Conservation (phyloP, 2,113 vertebrate genomes). For the Alligator sinensis region DNA sequence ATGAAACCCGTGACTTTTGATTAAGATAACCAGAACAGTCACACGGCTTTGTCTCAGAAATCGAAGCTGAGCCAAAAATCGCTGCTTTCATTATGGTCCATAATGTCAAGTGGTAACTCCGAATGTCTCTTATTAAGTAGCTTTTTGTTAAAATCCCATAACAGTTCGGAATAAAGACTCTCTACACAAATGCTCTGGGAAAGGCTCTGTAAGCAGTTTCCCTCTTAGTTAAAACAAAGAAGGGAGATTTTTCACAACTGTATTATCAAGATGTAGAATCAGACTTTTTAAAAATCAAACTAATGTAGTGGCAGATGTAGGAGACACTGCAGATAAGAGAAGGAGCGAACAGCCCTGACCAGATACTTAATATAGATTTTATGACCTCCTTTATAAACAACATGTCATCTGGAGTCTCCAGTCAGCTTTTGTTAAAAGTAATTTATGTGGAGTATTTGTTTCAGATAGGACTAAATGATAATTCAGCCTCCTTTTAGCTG, state of each 20-base stretch:
- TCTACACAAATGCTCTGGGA: not conserved
- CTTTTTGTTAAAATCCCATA: not conserved
- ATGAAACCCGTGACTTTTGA: not conserved
- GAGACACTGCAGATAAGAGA: not conserved
- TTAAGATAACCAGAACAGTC: not conserved
- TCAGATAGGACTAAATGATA: not conserved
- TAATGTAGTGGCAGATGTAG: not conserved
- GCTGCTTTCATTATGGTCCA: not conserved
- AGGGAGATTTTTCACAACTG: not conserved
- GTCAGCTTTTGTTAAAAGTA: not conserved
- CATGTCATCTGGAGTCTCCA: not conserved
- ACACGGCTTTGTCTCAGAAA: not conserved
- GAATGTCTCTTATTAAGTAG: not conserved
- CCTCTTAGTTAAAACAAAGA: not conserved
- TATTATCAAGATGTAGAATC: not conserved
- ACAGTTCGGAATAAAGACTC: not conserved
- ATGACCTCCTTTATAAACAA: not conserved
- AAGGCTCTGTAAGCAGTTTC: not conserved
- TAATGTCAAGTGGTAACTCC: not conserved
- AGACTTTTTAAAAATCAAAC: not conserved
- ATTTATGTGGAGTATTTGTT: not conserved
- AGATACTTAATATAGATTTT: not conserved
- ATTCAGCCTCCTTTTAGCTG: not conserved
- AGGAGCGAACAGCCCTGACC: not conserved
- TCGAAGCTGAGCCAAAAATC: not conserved